These are phyloP conservation scores for Siderastrea siderea DNA, from an alignment of 92 coral and sea anemone genomes.

Conservation along the genomic window DNA sequence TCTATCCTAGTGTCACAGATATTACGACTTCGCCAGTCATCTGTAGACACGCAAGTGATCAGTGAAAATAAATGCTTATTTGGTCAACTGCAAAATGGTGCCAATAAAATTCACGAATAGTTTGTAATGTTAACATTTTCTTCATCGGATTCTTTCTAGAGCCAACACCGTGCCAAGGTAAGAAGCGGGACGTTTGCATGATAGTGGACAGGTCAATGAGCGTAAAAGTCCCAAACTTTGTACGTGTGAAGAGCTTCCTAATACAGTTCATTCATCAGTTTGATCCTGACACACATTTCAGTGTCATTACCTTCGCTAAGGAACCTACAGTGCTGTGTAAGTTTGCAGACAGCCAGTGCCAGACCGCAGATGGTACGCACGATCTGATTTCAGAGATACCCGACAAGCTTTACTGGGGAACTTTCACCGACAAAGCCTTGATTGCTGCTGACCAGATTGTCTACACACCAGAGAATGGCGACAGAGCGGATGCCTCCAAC, in stretches of 20 bases:
- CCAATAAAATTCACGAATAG: too few relatives aligned
- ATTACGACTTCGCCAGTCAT: too few relatives aligned
- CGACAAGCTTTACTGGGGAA: conserved; percentile 37
- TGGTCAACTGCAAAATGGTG: too few relatives aligned
- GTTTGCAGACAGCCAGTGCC: conserved; percentile 19
- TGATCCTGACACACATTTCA: conserved; percentile 55
- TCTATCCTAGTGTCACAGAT: too few relatives aligned
- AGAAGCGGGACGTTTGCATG: conserved; percentile 68
- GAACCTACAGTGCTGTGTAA: conserved; percentile 41
- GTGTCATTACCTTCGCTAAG: conserved; percentile 57
- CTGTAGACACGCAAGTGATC: too few relatives aligned
- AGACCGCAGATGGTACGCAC: conserved; percentile 15
- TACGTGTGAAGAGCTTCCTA: conserved; percentile 63
- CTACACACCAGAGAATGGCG: conserved; percentile 49
- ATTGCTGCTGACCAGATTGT: conserved; percentile 42
- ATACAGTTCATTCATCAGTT: conserved; percentile 47
- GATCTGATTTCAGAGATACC: conserved; percentile 15
- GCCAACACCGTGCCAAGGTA: conserved; percentile 5
- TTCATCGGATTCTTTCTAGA: neutral
- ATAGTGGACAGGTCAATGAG: conserved; percentile 68
- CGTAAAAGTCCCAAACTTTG: conserved; percentile 55
- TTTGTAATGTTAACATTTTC: too few relatives aligned
- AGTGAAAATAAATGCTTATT: too few relatives aligned
- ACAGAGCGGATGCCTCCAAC: conserved; percentile 56
- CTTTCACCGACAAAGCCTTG: conserved; percentile 69